Evolutionary conservation across 2,113 vertebrate genomes (phyloP).

Genomic region (Melospiza georgiana): DNA sequence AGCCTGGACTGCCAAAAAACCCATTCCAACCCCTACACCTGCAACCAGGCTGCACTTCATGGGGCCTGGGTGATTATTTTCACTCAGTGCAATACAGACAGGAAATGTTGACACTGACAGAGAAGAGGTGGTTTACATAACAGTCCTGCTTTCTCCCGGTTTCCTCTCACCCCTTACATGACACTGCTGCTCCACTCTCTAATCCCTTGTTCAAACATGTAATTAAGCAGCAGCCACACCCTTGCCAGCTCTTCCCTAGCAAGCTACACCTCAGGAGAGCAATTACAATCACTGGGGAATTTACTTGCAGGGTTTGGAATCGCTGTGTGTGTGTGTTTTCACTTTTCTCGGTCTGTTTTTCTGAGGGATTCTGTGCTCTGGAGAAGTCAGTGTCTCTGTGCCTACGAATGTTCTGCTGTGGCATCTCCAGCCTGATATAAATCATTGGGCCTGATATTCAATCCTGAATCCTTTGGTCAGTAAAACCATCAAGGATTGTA

Average conservation of each 20-base stretch:
- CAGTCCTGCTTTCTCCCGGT: background rate
- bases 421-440: background rate
- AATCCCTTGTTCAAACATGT: background rate
- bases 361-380: background rate
- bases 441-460: background rate
- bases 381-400: background rate
- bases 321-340: background rate
- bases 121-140: background rate
- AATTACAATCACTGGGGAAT: background rate
- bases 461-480: background rate
- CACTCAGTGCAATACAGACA: background rate
- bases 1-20: background rate
- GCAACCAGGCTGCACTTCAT: background rate
- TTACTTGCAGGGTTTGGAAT: background rate
- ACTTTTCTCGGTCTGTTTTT: background rate
- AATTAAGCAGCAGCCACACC: background rate
- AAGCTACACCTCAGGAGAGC: background rate
- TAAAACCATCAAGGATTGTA: background rate
- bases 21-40: background rate
- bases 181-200: conserved; percentile 4
- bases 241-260: background rate
- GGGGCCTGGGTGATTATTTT: background rate
- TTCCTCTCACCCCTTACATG: background rate
- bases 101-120: background rate
- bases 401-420: background rate